Base-by-base conservation (phyloP, 2,113 vertebrate genomes). In the Esox niger region DNA sequence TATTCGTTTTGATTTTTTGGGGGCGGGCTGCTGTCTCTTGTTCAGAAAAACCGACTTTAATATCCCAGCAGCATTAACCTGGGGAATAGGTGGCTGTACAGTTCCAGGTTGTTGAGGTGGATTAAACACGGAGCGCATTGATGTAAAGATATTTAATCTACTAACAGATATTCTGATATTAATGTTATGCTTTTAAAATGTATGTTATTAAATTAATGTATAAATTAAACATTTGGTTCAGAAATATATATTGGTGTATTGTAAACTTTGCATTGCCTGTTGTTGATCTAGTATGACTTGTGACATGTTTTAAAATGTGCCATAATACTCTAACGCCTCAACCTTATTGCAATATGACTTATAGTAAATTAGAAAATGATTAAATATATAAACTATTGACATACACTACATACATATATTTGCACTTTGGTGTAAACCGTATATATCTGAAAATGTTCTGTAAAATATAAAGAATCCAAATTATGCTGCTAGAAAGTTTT, bases 121-220 rank as follows among this genome's bases (percentile, higher is more conserved):
- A 70, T 76, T 43, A 72, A 82, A 88, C 70, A 78, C 73, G 73
- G 61, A 79, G 79, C 71, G 79, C 71, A 83, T 80, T 82, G 85
- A 84, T 84, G 84, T 86, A 82, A 71, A 86, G 76, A 79, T 73
- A 79, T 79, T 84, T 86, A 81, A 84, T 84, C 79, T 78, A 75
- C 82, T 30, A 88, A 83, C 78, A 58, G 68, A 80, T 85, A 85
- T 87, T 69, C 78, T 85, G 71, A 87, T 79, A 87, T 88, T 80
- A 85, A 89, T 91, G 91, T 90, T 85, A 80, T 86, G 89, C 91
- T 92, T 91, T 89, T 79, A 85, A 85, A 86, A 81, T 83, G 87
- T 90, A 68, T 47, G 75, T 87, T 86, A 75, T 86, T 78, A 83
- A 76, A 83, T 83, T 82, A 81, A 88, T 84, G 71, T 86, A 86